Conservation (phyloP, 2,888 invertebrate genomes). For the Bellardia bayeri region DNA sequence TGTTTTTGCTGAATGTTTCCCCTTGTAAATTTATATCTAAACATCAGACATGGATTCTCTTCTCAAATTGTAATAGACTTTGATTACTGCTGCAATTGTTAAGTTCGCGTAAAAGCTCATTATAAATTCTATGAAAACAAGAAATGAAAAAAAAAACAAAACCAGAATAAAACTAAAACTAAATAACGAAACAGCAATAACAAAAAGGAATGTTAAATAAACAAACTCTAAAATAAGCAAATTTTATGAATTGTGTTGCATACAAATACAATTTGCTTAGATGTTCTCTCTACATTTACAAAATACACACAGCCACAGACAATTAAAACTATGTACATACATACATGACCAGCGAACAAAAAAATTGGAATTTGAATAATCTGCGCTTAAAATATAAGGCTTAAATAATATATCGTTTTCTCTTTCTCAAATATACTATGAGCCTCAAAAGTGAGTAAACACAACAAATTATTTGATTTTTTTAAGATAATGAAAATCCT, state of each 20-base stretch:
- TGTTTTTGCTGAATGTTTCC: too few relatives aligned
- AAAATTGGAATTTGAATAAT: too few relatives aligned
- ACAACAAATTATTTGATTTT: too few relatives aligned
- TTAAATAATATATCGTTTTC: too few relatives aligned
- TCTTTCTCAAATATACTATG: too few relatives aligned
- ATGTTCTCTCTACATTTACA: slow-evolving; percentile 44
- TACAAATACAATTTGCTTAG: slow-evolving; percentile 65
- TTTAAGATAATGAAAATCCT: too few relatives aligned
- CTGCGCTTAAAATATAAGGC: too few relatives aligned
- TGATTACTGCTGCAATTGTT: slow-evolving; percentile 66
- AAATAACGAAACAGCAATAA: slow-evolving; percentile 19
- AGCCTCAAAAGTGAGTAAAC: too few relatives aligned
- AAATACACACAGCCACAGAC: slow-evolving; percentile 18
- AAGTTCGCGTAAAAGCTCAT: slow-evolving; percentile 69
- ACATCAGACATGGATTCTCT: background rate
- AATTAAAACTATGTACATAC: background rate
- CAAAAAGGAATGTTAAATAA: slow-evolving; percentile 59
- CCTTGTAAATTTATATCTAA: too few relatives aligned
- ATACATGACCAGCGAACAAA: background rate
- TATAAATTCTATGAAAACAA: slow-evolving; percentile 60
- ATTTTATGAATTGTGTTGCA: slow-evolving; percentile 50
- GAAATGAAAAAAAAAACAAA: slow-evolving; percentile 23
- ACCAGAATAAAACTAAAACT: slow-evolving; percentile 27
- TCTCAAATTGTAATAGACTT: slow-evolving; percentile 50
- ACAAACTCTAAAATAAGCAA: slow-evolving; percentile 58